phyloP scores from a whole-genome alignment of 1,140 invertebrate genomes.

The Psilanteris sp. region DNA sequence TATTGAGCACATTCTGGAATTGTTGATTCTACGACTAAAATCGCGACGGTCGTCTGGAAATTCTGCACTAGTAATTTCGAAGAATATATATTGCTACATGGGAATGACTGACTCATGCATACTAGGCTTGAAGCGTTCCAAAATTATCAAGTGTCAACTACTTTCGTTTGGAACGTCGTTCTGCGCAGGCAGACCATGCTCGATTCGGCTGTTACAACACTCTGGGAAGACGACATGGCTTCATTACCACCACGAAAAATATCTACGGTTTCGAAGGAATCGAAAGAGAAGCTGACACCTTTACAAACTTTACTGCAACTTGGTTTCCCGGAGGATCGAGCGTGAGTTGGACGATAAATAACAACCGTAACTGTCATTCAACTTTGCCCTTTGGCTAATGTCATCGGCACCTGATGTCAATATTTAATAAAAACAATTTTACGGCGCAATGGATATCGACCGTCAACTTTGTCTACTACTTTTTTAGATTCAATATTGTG shows the following conservation, averaged over 20 bases:
- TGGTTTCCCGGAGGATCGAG: conserved; percentile 91
- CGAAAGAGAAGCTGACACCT: conserved; percentile 86
- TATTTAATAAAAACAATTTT: too few relatives aligned
- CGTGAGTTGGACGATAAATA: conserved; percentile 82
- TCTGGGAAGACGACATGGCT: conserved; percentile 79
- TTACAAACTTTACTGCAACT: conserved; percentile 91
- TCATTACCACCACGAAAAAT: conserved; percentile 85
- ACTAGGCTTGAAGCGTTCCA: conserved; percentile 16
- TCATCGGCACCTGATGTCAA: too few relatives aligned
- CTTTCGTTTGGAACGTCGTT: conserved; percentile 15
- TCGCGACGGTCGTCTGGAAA: too few relatives aligned
- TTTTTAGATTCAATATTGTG: too few relatives aligned
- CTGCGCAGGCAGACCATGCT: conserved; percentile 26
- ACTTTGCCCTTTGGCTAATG: conserved; percentile 3
- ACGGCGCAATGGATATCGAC: too few relatives aligned
- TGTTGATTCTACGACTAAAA: too few relatives aligned
- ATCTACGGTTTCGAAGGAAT: conserved; percentile 84
- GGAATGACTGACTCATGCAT: conserved; percentile 20
- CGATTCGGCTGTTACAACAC: neutral
- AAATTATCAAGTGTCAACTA: conserved; percentile 14
- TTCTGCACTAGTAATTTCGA: too few relatives aligned
- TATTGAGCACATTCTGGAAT: too few relatives aligned
- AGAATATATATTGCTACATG: too few relatives aligned
- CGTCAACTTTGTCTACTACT: too few relatives aligned
- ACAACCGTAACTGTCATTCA: conserved; percentile 13